Conservation (phyloP, 2,888 invertebrate species). For the Trachelus iudaicus region DNA sequence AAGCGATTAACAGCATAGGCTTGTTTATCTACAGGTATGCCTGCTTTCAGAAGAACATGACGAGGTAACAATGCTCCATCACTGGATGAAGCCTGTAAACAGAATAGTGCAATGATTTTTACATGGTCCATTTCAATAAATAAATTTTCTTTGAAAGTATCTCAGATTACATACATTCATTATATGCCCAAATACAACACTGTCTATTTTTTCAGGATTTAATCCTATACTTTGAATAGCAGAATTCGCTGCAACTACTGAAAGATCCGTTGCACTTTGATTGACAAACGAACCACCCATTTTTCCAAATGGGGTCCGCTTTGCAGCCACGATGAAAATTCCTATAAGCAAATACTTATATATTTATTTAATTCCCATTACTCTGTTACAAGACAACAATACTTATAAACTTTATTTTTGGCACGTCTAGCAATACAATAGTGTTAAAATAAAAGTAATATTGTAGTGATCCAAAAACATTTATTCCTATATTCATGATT, state of each 20-base stretch:
- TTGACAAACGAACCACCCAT: conserved; percentile 88
- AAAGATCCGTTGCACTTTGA: conserved; percentile 80
- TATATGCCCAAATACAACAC: conserved; percentile 91
- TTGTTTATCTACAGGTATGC: conserved; percentile 86
- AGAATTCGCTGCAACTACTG: conserved; percentile 82
- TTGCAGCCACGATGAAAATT: conserved; percentile 93
- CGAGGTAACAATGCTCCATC: conserved; percentile 90
- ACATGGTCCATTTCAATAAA: too few relatives aligned
- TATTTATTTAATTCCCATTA: not conserved
- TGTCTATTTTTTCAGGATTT: conserved; percentile 87
- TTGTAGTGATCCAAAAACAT: too few relatives aligned
- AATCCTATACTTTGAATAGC: conserved; percentile 83
- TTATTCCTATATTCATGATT: too few relatives aligned
- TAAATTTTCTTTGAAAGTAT: not conserved
- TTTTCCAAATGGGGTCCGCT: conserved; percentile 96
- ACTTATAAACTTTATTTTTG: too few relatives aligned
- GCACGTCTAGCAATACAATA: too few relatives aligned
- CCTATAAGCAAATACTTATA: conserved; percentile 68
- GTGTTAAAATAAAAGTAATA: too few relatives aligned
- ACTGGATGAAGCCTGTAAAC: conserved; percentile 64
- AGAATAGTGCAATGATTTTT: not conserved
- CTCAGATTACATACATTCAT: conserved; percentile 73
- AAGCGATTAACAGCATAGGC: conserved; percentile 91
- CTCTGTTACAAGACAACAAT: too few relatives aligned
- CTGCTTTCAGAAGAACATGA: conserved; percentile 86